Conservation (phyloP, 2,888 invertebrate species). For the Carpatolechia fugitivella region DNA sequence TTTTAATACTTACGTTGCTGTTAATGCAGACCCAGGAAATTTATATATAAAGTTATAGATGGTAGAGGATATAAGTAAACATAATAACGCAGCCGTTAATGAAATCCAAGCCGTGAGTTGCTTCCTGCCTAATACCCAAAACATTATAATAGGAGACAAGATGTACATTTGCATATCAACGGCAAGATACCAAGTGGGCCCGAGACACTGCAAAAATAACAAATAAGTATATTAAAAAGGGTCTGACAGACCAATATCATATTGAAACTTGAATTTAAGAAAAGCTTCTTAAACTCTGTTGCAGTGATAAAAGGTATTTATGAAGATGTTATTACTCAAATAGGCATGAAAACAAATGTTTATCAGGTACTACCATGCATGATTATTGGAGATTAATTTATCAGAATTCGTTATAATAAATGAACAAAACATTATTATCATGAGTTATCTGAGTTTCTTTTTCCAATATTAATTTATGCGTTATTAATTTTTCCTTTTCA, state of each 20-base stretch:
- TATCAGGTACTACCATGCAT: too few species aligned
- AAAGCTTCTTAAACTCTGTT: too few species aligned
- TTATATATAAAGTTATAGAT: neutral
- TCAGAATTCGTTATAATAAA: too few species aligned
- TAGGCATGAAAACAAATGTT: too few species aligned
- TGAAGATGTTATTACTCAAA: too few species aligned
- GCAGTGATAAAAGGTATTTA: too few species aligned
- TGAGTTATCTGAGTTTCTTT: too few species aligned
- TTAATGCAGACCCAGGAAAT: neutral
- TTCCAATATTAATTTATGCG: too few species aligned
- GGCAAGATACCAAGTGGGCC: slow-evolving; percentile 46
- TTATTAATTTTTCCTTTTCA: too few species aligned
- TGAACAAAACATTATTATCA: too few species aligned
- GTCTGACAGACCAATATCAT: neutral
- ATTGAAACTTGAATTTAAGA: slow-evolving; percentile 9
- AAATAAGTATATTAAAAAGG: neutral
- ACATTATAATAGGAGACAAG: slow-evolving; percentile 44
- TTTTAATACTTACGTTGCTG: neutral
- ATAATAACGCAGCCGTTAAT: neutral
- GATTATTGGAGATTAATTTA: too few species aligned
- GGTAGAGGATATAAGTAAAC: neutral
- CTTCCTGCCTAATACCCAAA: slow-evolving; percentile 39
- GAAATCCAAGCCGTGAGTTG: neutral
- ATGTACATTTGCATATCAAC: slow-evolving; percentile 44
- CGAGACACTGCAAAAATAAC: slow-evolving; percentile 45